Conservation (phyloP, 2,113 vertebrate genomes). For the Nyctereutes procyonoides region DNA sequence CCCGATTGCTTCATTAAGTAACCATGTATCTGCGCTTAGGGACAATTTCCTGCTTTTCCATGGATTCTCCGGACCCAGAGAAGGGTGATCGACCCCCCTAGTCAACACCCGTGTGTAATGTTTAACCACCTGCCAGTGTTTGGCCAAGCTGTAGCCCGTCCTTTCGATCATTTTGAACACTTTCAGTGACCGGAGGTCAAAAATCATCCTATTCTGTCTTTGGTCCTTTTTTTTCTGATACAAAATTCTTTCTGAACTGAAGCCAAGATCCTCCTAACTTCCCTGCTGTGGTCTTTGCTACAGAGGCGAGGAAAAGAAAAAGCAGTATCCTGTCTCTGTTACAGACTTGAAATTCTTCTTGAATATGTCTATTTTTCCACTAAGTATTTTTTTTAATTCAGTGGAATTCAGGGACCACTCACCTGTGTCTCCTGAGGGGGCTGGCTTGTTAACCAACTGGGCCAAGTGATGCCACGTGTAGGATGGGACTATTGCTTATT, state of each 20-base stretch:
- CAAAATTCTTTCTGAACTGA: background rate
- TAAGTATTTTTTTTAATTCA: background rate
- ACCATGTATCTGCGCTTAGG: background rate
- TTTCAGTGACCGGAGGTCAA: background rate
- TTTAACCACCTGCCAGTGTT: background rate
- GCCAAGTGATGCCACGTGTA: too few species aligned
- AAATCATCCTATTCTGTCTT: background rate
- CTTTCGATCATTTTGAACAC: background rate
- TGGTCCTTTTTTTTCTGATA: background rate
- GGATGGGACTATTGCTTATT: accelerated
- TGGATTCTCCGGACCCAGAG: background rate
- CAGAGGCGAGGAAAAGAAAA: background rate
- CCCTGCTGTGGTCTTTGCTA: background rate
- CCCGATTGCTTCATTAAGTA: background rate
- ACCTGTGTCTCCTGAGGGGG: accelerated
- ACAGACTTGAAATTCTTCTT: background rate
- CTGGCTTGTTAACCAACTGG: background rate
- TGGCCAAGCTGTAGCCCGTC: background rate
- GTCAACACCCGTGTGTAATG: background rate
- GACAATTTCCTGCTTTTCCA: background rate
- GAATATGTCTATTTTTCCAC: background rate
- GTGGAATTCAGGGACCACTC: too few species aligned
- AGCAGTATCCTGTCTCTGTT: background rate
- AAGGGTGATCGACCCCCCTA: background rate
- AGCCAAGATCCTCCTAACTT: background rate